Conservation (phyloP, 2,888 invertebrate species). For the Peribatodes rhomboidaria region DNA sequence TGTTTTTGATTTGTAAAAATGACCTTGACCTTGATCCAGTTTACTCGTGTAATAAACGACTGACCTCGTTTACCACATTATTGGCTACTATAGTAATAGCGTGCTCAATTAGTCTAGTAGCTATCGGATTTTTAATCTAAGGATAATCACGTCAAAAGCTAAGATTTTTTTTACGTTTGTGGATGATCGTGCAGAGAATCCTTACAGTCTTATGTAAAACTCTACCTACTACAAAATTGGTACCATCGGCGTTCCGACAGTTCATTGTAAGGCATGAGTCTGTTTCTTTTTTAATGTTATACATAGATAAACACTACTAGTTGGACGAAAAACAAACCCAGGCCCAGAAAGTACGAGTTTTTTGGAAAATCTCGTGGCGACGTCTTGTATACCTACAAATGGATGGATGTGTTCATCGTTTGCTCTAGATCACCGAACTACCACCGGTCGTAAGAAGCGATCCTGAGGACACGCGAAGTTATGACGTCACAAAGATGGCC, state of each 20-base stretch:
- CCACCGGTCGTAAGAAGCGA: too few relatives aligned
- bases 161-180: not conserved
- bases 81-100: conserved; percentile 69
- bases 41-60: conserved; percentile 80
- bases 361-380: too few relatives aligned
- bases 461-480: too few relatives aligned
- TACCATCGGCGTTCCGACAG: not conserved
- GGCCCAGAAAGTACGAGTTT: too few relatives aligned
- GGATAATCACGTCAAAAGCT: not conserved
- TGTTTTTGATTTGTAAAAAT: conserved; percentile 85
- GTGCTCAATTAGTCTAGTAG: conserved; percentile 71
- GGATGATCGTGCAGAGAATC: not conserved
- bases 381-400: too few relatives aligned
- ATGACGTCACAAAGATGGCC: too few relatives aligned
- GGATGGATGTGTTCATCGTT: too few relatives aligned
- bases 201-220: not conserved
- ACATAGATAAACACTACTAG: too few relatives aligned
- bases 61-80: conserved; percentile 85
- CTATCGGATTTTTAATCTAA: conserved; percentile 21
- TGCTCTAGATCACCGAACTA: too few relatives aligned
- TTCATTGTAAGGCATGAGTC: not conserved
- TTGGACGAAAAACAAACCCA: too few relatives aligned
- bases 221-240: not conserved
- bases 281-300: too few relatives aligned
- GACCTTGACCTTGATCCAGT: conserved; percentile 87